phyloP scores from a whole-genome alignment of 2,888 invertebrate species.

The Syrista parreyssii region DNA sequence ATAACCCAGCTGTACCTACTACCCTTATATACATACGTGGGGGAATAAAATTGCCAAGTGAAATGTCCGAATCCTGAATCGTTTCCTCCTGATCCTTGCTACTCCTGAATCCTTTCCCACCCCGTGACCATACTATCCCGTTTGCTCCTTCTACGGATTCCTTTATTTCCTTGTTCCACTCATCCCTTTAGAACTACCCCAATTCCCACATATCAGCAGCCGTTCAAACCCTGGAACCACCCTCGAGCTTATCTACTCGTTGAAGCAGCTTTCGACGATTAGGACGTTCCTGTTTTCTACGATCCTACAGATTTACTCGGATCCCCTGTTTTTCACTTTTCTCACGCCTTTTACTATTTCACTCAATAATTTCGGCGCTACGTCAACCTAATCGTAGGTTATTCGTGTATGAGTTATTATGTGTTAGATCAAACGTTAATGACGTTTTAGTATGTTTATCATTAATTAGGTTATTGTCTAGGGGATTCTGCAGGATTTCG shows the following conservation, averaged over 20 bases:
- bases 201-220: not conserved
- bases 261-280: not conserved
- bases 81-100: not conserved
- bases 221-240: not conserved
- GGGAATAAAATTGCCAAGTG: not conserved
- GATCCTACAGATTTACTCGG: not conserved
- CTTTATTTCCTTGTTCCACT: not conserved
- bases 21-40: not conserved
- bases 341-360: not conserved
- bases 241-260: not conserved
- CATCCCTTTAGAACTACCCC: not conserved
- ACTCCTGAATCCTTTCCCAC: not conserved
- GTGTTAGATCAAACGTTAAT: not conserved
- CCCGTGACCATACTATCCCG: not conserved
- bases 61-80: not conserved
- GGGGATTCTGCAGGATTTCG: too few relatives aligned
- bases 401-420: not conserved
- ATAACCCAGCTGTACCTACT: too few relatives aligned
- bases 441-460: too few relatives aligned
- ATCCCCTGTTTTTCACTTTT: not conserved
- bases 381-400: too few relatives aligned
- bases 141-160: not conserved
- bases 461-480: too few relatives aligned
- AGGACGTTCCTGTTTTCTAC: not conserved
- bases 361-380: too few relatives aligned